Evolutionary conservation across 2,797 vertebrate species (phyloP).

Genomic region (Pteronotus mesoamericanus): DNA sequence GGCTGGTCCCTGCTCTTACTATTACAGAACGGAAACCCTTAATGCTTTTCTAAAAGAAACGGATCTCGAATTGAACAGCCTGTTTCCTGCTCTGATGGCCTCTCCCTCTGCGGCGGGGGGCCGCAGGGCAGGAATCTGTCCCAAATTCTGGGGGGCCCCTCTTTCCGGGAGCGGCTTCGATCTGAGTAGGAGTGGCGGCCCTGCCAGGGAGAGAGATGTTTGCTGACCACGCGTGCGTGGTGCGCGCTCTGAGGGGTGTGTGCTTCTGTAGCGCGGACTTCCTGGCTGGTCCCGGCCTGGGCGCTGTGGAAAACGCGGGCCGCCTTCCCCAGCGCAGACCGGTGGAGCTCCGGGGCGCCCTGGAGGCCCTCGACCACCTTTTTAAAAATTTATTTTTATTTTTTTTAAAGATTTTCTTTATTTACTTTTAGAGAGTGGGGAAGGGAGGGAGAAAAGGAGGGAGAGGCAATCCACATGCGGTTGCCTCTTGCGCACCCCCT

Average conservation of each 20-base stretch:
- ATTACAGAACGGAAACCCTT: accelerated
- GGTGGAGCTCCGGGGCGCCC: accelerated
- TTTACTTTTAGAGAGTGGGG: too few relatives aligned
- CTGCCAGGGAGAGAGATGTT: background rate
- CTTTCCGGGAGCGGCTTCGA: background rate
- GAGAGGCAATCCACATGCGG: too few relatives aligned
- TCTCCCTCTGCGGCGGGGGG: background rate
- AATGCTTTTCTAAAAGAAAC: accelerated
- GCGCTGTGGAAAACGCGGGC: background rate
- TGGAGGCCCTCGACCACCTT: background rate
- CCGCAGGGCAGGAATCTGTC: background rate
- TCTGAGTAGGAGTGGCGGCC: accelerated
- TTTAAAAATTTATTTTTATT: too few relatives aligned
- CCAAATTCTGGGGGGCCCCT: background rate
- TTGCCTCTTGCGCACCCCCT: too few relatives aligned
- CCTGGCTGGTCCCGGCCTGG: background rate
- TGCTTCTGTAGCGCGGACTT: background rate
- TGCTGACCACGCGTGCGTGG: background rate
- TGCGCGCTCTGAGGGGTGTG: accelerated
- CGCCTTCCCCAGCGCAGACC: background rate
- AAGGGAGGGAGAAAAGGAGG: too few relatives aligned
- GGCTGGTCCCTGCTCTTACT: background rate
- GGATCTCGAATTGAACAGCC: accelerated
- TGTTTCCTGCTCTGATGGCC: background rate
- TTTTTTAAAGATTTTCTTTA: too few relatives aligned